Base-by-base conservation (phyloP, 1,140 invertebrate species). In the Brachionus asplanchnoidis region DNA sequence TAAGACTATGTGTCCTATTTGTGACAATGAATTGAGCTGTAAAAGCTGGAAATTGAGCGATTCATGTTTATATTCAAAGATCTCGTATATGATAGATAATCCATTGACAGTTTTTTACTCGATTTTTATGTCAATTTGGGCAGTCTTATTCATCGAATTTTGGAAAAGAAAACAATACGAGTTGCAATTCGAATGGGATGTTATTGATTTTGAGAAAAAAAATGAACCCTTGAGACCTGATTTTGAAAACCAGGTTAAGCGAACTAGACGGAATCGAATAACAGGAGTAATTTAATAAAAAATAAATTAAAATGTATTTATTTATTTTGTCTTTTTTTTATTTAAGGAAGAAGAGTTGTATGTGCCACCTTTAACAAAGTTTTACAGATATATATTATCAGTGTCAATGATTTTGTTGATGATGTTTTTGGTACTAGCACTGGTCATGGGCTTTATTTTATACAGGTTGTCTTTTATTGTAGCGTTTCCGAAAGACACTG, bases 131-230 rank as follows among this genome's bases (percentile, higher is more conserved):
- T 93, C 93, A 1, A 92, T 95, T 86, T 94, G 94, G 94, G 91
- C 91, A 92, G 88, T 90, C 17, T 93, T 96, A 50, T 98, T 98
- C 90, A 91, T 98, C 86, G 96, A 98, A 89, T 95, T 95, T 53
- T 99, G 96, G 96, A 98, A 98, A 89, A 92, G 97, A 85, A 93
- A 93, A 88, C 93, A 93, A 60, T 56, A 95, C 46, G 95, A 95
- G 87, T 90, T 98, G 83, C 95, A 96, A 3, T 97, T 97, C 90
- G 94, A 95, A 88, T 99, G 97, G 97, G 97, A 95, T 86, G 92
- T 94, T 20, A 91, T 93, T 50, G 94, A 93, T 68, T 94, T 93
- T 88, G 93, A 94, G 86, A 92, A 94, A 82, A 92, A 94, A 86
- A 93, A 94, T 84, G 93, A 94, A 87, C 85, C 88, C 46, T 88